Evolutionary conservation across 2,888 invertebrate species (phyloP).

Genomic region (Cataglyphis albicans): DNA sequence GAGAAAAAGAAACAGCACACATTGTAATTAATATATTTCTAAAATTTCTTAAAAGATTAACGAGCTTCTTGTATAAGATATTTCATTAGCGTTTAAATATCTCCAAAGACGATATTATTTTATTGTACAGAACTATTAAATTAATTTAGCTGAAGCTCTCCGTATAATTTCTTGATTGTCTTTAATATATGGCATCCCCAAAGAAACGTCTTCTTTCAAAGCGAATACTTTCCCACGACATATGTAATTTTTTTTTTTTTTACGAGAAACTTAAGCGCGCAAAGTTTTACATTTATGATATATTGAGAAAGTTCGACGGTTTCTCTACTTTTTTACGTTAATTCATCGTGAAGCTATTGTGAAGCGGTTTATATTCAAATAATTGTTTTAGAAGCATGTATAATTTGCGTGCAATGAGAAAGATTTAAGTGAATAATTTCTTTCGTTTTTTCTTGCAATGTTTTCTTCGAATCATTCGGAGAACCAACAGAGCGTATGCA

Average conservation of each 20-base stretch:
- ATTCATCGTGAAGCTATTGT: slow-evolving; percentile 1
- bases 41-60: neutral
- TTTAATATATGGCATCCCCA: slow-evolving; percentile 7
- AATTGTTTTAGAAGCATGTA: neutral
- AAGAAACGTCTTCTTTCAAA: slow-evolving; percentile 27
- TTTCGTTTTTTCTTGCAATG: neutral
- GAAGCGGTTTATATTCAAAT: neutral
- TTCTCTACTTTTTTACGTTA: slow-evolving; percentile 11
- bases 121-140: neutral
- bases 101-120: neutral
- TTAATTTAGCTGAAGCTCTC: slow-evolving; percentile 34
- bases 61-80: neutral
- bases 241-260: neutral
- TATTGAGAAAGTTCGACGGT: slow-evolving; percentile 1
- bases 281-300: neutral
- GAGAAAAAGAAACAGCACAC: no score
- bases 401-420: neutral
- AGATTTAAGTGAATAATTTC: slow-evolving; percentile 17
- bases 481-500: slow-evolving; percentile 34
- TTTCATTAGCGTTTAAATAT: slow-evolving; percentile 16
- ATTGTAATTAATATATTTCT: slow-evolving; percentile 4
- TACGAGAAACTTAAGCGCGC: neutral
- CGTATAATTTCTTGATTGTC: slow-evolving; percentile 48
- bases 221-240: slow-evolving; percentile 3
- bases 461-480: slow-evolving; percentile 21